Percentiles rank a stretch among this genome's conserved stretches.
Conservation (phyloP, 2,113 vertebrate species). For the Ctenodactylus gundi region DNA sequence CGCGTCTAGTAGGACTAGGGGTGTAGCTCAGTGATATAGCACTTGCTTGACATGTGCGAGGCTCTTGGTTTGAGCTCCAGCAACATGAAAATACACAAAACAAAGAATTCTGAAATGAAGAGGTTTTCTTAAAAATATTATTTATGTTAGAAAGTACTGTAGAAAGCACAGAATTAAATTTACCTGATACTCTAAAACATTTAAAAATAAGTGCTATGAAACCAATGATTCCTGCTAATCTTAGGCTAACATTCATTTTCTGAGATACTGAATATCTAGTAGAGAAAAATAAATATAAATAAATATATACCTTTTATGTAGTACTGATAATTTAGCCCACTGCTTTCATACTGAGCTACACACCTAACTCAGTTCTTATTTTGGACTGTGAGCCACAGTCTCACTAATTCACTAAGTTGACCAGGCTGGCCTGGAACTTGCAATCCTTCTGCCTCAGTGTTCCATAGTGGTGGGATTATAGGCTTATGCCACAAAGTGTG, state of each 20-base stretch:
- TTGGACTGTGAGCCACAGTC: too few relatives aligned
- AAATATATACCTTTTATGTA: not conserved
- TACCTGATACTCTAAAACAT: slow-evolving; percentile 19
- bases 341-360: too few relatives aligned
- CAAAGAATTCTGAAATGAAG: not conserved
- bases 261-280: not conserved
- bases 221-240: not conserved
- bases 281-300: slow-evolving; percentile 33
- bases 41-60: not conserved
- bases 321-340: too few relatives aligned
- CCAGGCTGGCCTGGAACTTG: too few relatives aligned
- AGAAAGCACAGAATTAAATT: slow-evolving; percentile 35
- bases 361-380: too few relatives aligned
- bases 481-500: too few relatives aligned
- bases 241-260: not conserved
- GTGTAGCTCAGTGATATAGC: not conserved
- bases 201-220: slow-evolving; percentile 25
- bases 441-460: too few relatives aligned
- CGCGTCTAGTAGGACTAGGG: too few relatives aligned
- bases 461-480: too few relatives aligned
- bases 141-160: slow-evolving; percentile 17
- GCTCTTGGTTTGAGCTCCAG: not conserved
- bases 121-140: not conserved
- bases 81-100: not conserved
- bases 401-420: too few relatives aligned